Base-by-base conservation (phyloP, 64 coral and sea anemone species). In the Acropora tenuis region DNA sequence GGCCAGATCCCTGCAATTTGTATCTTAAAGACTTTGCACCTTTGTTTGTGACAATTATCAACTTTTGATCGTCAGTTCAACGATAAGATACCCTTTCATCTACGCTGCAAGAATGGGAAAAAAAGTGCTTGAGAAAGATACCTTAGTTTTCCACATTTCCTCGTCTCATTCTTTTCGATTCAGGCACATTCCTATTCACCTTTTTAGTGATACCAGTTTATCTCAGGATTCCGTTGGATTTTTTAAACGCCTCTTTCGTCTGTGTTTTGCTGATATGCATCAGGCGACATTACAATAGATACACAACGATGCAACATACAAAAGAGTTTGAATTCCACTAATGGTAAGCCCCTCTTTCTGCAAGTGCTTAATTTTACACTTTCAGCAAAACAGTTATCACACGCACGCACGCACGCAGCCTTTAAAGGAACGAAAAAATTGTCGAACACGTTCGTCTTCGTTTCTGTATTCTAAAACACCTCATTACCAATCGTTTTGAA, bases 401-500 rank as follows among this genome's bases (percentile, higher is more conserved):
- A n/a, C n/a, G n/a, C n/a, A 42, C 80, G 63, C 65, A 47, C 65
- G 43, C 47, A 18, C 17, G 4, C 1, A 17, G n/a, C n/a, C n/a
- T 47, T 18, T 30, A 13, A 4, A 48, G 43, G 44, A 65, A 72
- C 15, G 43, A 44, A 20, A 30, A 85, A 48, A 17, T 49, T 48
- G 17, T 60, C 44, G 5, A 69, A 18, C 43, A 4, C 72, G 82
- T 72, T 72, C 49, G 66, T 17, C 43, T n/a, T 44, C 17, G 41
- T 67, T 68, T 72, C 82, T 67, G 18, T 71, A 71, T 69, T 71
- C 82, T 71, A 71, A 71, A 43, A 43, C 20, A 47, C 17, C 47
- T 85, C 61, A 85, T 85, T 85, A 85, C 57, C 15, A 60, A 30
- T 85, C 43, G 7, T 69, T 85, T 71, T 85, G 63, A 85, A 85